These are phyloP conservation scores for Papilio xuthus DNA, from an alignment of 1,140 invertebrate species.

Conservation along the genomic window DNA sequence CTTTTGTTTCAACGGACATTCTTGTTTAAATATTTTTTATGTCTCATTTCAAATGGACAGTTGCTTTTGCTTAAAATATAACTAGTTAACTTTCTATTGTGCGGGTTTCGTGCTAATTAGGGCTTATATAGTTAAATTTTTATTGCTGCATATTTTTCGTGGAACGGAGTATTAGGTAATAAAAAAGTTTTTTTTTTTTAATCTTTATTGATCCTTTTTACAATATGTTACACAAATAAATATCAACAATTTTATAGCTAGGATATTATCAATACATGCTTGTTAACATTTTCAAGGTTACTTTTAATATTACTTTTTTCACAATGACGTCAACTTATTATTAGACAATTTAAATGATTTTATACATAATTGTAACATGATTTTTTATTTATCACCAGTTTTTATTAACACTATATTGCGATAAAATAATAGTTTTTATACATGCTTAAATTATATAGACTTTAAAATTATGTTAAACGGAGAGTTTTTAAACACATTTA, in stretches of 20 bases:
- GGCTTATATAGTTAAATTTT: conserved; percentile 23
- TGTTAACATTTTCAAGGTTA: background rate
- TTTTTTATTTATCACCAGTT: too few relatives aligned
- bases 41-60: conserved; percentile 35
- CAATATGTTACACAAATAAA: background rate
- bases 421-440: too few relatives aligned
- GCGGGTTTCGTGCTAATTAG: conserved; percentile 30
- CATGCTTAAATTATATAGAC: too few relatives aligned
- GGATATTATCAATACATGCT: too few relatives aligned
- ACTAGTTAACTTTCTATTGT: conserved; percentile 36
- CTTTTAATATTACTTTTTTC: background rate
- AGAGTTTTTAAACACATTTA: too few relatives aligned
- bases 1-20: conserved; percentile 32
- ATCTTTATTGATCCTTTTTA: background rate
- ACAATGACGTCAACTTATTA: background rate
- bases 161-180: background rate
- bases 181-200: background rate
- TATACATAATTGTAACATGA: too few relatives aligned
- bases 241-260: too few relatives aligned
- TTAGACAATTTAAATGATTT: too few relatives aligned
- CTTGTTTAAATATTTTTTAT: conserved; percentile 35
- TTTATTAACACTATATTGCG: too few relatives aligned
- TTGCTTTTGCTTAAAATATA: conserved; percentile 36
- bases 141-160: background rate
- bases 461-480: too few relatives aligned